A percentile compares a stretch with the other conserved stretches of the same genome.
Evolutionary conservation across 2,113 vertebrate species (phyloP).

Genomic region (Sebastes schlegelii): DNA sequence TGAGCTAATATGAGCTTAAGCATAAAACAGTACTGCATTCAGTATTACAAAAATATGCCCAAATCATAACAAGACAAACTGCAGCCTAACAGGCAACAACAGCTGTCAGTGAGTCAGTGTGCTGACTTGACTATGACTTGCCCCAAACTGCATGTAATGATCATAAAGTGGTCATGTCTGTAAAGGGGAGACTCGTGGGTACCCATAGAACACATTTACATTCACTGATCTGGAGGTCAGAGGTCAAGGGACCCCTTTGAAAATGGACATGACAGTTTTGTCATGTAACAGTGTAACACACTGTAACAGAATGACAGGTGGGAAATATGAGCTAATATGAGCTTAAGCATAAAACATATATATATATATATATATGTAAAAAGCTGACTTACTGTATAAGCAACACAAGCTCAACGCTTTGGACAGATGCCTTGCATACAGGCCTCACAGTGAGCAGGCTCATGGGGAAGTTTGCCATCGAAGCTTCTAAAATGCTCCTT

Average conservation of each 20-base stretch:
- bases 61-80: too few species aligned
- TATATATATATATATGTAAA: background rate
- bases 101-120: too few species aligned
- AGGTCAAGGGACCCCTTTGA: too few species aligned
- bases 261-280: background rate
- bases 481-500: background rate
- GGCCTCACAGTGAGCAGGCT: constrained; percentile 83
- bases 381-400: too few species aligned
- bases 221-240: too few species aligned
- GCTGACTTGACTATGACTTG: too few species aligned
- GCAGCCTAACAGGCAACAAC: too few species aligned
- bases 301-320: background rate
- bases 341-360: background rate
- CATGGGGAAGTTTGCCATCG: constrained; percentile 74
- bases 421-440: constrained; percentile 79
- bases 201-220: too few species aligned
- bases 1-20: background rate
- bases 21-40: background rate
- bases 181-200: too few species aligned
- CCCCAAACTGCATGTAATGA: too few species aligned
- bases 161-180: too few species aligned
- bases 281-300: background rate
- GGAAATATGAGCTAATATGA: background rate
- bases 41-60: too few species aligned
- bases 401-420: background rate